Evolutionary conservation across 2,888 invertebrate genomes (phyloP).

Genomic region (Aporophyla nigra): DNA sequence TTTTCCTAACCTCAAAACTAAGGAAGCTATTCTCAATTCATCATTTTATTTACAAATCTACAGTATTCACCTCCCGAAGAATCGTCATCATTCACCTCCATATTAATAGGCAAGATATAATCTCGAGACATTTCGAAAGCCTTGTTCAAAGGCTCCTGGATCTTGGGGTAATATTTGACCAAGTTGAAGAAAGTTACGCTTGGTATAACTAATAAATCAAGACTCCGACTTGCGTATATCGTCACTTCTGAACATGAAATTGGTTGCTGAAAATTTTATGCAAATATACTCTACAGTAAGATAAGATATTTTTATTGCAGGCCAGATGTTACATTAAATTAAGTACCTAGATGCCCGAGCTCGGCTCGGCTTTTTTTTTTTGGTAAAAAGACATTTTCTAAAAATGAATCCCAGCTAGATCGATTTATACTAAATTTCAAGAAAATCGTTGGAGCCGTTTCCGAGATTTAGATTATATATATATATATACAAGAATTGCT

Average conservation of each 20-base stretch:
- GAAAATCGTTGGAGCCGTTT: too few relatives aligned
- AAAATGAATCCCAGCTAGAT: too few relatives aligned
- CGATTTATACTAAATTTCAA: too few relatives aligned
- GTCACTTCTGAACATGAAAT: slow-evolving; percentile 84
- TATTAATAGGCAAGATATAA: slow-evolving; percentile 86
- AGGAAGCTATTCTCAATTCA: background rate
- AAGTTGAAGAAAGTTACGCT: slow-evolving; percentile 86
- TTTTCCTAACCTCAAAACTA: background rate
- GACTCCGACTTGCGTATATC: slow-evolving; percentile 86
- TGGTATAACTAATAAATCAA: slow-evolving; percentile 84
- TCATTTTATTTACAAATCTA: background rate
- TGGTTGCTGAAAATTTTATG: slow-evolving; percentile 78
- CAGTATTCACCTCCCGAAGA: slow-evolving; percentile 75
- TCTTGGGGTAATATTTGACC: slow-evolving; percentile 86
- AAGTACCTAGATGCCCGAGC: too few relatives aligned
- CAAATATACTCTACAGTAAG: background rate
- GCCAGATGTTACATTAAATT: too few relatives aligned
- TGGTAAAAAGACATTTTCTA: too few relatives aligned
- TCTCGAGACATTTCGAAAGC: slow-evolving; percentile 85
- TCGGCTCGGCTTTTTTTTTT: too few relatives aligned
- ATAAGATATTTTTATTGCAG: too few relatives aligned
- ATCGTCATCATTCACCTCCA: slow-evolving; percentile 77
- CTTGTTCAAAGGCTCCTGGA: slow-evolving; percentile 83
- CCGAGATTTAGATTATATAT: too few relatives aligned
- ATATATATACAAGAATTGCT: too few relatives aligned